A percentile compares a stretch with the other conserved stretches of the same genome.
phyloP scores from a whole-genome alignment of 2,113 vertebrate genomes.

The Panthera leo region DNA sequence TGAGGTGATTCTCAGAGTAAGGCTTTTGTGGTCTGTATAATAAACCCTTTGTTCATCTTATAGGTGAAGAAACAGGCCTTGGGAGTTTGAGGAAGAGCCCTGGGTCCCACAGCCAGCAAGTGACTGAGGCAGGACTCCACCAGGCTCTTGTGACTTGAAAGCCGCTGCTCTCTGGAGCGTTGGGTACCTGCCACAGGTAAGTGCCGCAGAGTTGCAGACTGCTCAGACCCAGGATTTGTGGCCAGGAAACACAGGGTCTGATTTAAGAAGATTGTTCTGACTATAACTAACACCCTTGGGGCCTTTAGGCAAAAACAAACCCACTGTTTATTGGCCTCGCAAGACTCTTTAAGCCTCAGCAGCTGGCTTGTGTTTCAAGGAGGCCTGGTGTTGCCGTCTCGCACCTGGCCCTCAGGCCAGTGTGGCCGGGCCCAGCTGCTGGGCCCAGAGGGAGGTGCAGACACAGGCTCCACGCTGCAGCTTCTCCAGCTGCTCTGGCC shows the following conservation, averaged over 20 bases:
- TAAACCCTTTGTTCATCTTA: background rate
- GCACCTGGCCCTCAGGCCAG: constrained; percentile 9
- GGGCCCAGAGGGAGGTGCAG: constrained; percentile 43
- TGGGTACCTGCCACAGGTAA: background rate
- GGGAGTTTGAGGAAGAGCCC: background rate
- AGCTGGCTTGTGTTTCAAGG: constrained; percentile 7
- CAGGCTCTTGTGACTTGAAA: background rate
- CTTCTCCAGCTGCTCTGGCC: background rate
- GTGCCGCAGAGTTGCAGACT: background rate
- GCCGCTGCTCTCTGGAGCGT: background rate
- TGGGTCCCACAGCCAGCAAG: background rate
- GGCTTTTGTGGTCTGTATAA: background rate
- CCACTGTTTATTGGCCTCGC: background rate
- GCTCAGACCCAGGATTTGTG: background rate
- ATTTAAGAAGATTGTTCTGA: constrained; percentile 21
- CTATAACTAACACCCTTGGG: background rate
- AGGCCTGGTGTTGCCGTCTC: constrained; percentile 49
- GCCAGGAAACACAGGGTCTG: background rate
- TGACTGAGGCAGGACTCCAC: background rate
- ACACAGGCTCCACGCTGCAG: constrained; percentile 19
- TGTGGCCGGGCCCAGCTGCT: background rate
- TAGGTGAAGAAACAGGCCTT: background rate
- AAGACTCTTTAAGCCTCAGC: background rate
- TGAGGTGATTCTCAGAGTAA: background rate
- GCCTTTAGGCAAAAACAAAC: background rate